phyloP scores from a whole-genome alignment of 35 echinoderm and acorn worm genomes.

The Eucidaris tribuloides region DNA sequence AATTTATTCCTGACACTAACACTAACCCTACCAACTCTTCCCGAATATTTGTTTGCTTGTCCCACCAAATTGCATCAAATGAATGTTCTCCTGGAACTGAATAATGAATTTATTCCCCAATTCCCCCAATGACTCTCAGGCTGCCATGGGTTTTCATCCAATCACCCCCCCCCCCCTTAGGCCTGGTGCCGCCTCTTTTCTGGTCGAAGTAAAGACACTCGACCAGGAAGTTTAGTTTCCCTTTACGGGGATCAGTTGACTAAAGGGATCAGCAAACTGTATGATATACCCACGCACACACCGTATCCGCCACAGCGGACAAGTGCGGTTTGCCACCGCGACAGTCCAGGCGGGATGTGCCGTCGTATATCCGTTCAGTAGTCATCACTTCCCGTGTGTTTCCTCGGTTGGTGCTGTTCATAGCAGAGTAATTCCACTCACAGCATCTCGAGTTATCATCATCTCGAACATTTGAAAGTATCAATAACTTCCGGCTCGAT shows the following conservation, averaged over 20 bases:
- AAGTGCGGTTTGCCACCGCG: background rate
- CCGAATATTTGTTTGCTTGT: too few species aligned
- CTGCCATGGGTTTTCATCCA: too few species aligned
- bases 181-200: background rate
- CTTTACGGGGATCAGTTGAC: background rate
- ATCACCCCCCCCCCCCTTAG: too few species aligned
- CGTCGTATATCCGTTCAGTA: slow-evolving; percentile 65
- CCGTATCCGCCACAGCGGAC: background rate
- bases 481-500: slow-evolving; percentile 9
- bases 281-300: background rate
- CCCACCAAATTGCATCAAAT: too few species aligned
- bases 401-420: slow-evolving; percentile 61
- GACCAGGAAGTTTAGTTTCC: background rate
- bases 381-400: slow-evolving; percentile 69
- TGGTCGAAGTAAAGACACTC: background rate
- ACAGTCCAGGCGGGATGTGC: background rate
- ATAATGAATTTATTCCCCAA: too few species aligned
- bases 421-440: slow-evolving; percentile 44
- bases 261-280: background rate
- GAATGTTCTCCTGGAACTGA: too few species aligned
- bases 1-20: too few species aligned
- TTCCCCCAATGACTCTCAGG: too few species aligned
- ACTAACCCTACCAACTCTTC: too few species aligned
- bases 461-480: slow-evolving; percentile 28
- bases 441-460: slow-evolving; percentile 91